Percentiles rank a stretch among this genome's conserved stretches.
These are phyloP conservation scores for Pseudochromis fuscus DNA, from an alignment of 2,797 vertebrate species.

Conservation along the genomic window DNA sequence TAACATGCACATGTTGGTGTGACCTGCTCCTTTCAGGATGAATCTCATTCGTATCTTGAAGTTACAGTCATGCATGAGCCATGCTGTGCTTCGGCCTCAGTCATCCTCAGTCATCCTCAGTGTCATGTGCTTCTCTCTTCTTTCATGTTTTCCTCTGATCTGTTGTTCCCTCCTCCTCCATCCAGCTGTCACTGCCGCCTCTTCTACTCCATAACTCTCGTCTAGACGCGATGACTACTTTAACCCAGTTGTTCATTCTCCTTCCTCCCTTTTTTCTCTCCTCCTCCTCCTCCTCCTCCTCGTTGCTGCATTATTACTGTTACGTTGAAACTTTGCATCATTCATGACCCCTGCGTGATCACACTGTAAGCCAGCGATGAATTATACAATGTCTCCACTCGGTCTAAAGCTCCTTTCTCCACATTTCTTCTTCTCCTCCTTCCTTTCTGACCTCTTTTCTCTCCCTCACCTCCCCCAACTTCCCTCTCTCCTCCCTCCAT, in stretches of 20 bases:
- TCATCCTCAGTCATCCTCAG: slow-evolving; percentile 8
- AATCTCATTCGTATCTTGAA: background rate
- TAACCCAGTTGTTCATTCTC: slow-evolving; percentile 24
- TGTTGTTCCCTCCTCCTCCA: background rate
- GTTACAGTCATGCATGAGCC: background rate
- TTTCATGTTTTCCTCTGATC: background rate
- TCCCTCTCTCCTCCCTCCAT: slow-evolving; percentile 12
- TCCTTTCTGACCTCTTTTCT: slow-evolving; percentile 63
- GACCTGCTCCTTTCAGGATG: background rate
- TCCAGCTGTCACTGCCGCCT: background rate
- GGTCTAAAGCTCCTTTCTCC: slow-evolving; percentile 16
- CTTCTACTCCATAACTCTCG: background rate
- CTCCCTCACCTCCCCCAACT: background rate
- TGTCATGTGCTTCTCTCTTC: slow-evolving; percentile 5
- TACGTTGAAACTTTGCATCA: slow-evolving; percentile 47
- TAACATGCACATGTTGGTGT: too few relatives aligned
- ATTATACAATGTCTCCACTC: slow-evolving; percentile 64
- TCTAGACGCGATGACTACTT: slow-evolving; percentile 26
- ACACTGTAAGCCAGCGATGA: slow-evolving; percentile 45
- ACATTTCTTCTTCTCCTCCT: slow-evolving; percentile 19
- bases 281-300: background rate
- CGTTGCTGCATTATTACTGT: slow-evolving; percentile 8
- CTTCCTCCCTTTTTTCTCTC: too few relatives aligned
- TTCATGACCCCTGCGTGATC: slow-evolving; percentile 54
- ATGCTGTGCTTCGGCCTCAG: too few relatives aligned